Percentiles rank a stretch among this genome's conserved stretches.
phyloP scores from a whole-genome alignment of 1,140 invertebrate genomes.

The Pachypeltis micranthus region DNA sequence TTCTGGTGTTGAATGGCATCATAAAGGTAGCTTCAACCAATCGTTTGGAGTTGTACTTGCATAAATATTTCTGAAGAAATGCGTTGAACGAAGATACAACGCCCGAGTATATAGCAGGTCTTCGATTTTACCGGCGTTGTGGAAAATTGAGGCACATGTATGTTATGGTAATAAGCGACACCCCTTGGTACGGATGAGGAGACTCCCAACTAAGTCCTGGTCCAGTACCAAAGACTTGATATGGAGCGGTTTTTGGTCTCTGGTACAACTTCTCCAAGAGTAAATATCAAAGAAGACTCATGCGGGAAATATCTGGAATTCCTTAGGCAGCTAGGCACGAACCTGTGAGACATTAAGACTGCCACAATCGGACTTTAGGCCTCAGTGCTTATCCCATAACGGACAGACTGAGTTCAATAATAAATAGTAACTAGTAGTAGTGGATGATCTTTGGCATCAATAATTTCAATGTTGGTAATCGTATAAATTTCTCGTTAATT shows the following conservation, averaged over 20 bases:
- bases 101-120: too few species aligned
- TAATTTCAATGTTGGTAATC: neutral
- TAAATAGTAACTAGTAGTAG: neutral
- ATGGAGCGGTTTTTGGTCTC: too few species aligned
- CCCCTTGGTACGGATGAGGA: neutral
- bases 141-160: neutral
- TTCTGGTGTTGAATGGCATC: neutral
- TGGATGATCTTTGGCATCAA: neutral
- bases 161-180: neutral
- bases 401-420: too few species aligned
- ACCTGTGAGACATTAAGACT: too few species aligned
- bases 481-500: neutral
- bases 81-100: neutral
- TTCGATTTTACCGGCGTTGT: neutral
- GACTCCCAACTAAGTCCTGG: too few species aligned
- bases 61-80: neutral
- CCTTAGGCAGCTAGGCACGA: neutral
- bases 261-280: too few species aligned
- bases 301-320: neutral
- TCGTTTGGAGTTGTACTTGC: neutral
- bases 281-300: too few species aligned
- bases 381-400: too few species aligned
- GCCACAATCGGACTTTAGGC: too few species aligned
- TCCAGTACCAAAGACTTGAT: too few species aligned
- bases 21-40: neutral